Base-by-base conservation (phyloP, 2,113 vertebrate species). In the Peucedramus taeniatus region DNA sequence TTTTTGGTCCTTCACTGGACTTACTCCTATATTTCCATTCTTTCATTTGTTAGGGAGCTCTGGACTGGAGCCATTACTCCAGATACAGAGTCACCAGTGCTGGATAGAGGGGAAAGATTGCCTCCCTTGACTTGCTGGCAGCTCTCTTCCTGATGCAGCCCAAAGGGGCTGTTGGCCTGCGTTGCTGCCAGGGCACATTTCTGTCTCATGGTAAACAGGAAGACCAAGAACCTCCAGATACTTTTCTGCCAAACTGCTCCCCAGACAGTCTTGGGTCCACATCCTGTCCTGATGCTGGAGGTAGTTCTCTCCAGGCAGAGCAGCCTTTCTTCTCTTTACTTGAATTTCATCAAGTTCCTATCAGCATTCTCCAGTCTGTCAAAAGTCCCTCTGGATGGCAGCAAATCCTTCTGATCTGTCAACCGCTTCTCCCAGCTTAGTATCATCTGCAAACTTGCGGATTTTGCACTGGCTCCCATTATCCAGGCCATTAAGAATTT, bases 71-170 rank as follows among this genome's bases (percentile, higher is more conserved):
- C 19, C 22, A 9, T 83, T 60, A 39, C 47, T 78, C 26, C 64
- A 87, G 27, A 57, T n/a, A 30, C 0, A 5, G 31, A 5, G 2
- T 56, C 16, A 49, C 7, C 24, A 21, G 1, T 21, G 10, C 81
- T 85, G 45, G 61, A 50, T 2, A 60, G 31, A 61, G 28, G n/a
- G n/a, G 11, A 64, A 51, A 7, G 16, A 65, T 84, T 20, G 30
- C 27, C 9, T 84, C 26, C 7, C 14, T 63, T 7, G 3, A 20
- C 31, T 30, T 71, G 7, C 47, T 82, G 78, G 20, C 45, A 84
- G 10, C 23, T 59, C 2, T 63, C 30, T 70, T 85, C 15, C 44
- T 66, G 13, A 37, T 70, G 37, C 39, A 31, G 21, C 37, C 27
- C 24, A 44, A 66, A n/a, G 31, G 26, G 4, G 22, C 49, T 61